Percentiles rank a stretch among this genome's conserved stretches.
These are phyloP conservation scores for Cirrhinus molitorella DNA, from an alignment of 2,797 vertebrate genomes.

Conservation along the genomic window DNA sequence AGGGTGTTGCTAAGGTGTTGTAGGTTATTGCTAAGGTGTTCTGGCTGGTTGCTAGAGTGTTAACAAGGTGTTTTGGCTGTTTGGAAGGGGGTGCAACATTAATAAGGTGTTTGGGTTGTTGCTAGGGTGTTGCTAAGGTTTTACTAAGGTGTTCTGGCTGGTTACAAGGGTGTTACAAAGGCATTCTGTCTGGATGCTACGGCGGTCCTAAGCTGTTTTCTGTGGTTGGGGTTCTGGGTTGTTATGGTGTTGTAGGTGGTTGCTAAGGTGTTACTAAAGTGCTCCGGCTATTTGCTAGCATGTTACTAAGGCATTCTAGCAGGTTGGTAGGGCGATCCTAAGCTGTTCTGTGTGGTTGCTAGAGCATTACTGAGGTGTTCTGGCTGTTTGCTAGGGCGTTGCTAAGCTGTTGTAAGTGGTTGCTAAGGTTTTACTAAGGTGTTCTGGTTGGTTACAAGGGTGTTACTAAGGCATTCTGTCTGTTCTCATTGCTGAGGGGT, in stretches of 20 bases:
- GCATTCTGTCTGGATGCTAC: background rate
- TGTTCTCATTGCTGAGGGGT: background rate
- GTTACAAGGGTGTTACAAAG: background rate
- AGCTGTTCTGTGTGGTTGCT: background rate
- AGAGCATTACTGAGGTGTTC: accelerated
- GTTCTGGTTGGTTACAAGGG: background rate
- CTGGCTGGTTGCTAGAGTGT: background rate
- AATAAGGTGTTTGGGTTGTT: no score
- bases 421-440: background rate
- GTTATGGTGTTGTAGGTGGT: no score
- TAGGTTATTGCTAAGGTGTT: background rate
- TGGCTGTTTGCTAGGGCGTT: accelerated
- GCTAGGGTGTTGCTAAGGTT: no score
- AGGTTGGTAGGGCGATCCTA: background rate
- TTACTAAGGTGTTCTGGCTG: background rate
- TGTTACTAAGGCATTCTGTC: background rate
- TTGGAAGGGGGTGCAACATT: no score
- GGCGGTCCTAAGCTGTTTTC: background rate
- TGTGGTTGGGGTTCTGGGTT: no score
- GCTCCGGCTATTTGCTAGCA: background rate
- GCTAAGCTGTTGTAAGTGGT: background rate
- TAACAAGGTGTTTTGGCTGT: background rate
- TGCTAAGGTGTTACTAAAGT: background rate
- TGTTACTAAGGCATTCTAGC: background rate
- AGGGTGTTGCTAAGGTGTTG: background rate